Evolutionary conservation across 2,797 vertebrate species (phyloP).

Genomic region (Menidia menidia): DNA sequence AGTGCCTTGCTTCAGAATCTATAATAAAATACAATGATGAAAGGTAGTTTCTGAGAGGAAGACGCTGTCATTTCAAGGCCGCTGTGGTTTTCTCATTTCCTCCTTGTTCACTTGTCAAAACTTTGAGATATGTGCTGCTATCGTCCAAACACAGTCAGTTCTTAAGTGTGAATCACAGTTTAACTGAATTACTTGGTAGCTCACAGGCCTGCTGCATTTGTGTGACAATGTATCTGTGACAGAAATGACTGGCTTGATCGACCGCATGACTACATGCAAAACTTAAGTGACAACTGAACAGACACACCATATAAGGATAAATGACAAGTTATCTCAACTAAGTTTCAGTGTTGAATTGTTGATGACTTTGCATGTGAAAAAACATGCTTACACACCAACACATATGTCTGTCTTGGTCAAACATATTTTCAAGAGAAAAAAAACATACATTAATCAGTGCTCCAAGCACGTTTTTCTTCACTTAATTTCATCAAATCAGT

Average conservation of each 20-base stretch:
- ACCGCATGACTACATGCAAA: not conserved
- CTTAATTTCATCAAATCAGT: not conserved
- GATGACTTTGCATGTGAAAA: too few species aligned
- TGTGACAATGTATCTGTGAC: slow-evolving; percentile 19
- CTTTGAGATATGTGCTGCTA: slow-evolving; percentile 26
- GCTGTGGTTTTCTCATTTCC: slow-evolving; percentile 43
- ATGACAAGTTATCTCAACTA: not conserved
- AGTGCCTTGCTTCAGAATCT: not conserved
- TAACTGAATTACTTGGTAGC: slow-evolving; percentile 19
- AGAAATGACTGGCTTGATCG: slow-evolving; percentile 10
- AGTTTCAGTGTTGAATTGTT: not conserved
- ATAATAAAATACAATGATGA: not conserved
- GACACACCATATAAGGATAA: not conserved
- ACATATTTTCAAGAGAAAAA: not conserved
- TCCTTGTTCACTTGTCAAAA: slow-evolving; percentile 15
- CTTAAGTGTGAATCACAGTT: slow-evolving; percentile 27
- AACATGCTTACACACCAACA: too few species aligned
- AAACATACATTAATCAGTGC: not conserved
- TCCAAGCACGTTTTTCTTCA: too few species aligned
- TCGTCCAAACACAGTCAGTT: slow-evolving; percentile 35
- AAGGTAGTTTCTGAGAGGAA: not conserved
- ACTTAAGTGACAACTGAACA: not conserved
- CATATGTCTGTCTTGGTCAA: too few species aligned
- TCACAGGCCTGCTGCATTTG: slow-evolving; percentile 14
- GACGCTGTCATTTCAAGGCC: not conserved